A percentile compares a stretch with the other conserved stretches of the same genome.
Conservation (phyloP, 1,140 invertebrate genomes). For the Sminthurides bifidus region DNA sequence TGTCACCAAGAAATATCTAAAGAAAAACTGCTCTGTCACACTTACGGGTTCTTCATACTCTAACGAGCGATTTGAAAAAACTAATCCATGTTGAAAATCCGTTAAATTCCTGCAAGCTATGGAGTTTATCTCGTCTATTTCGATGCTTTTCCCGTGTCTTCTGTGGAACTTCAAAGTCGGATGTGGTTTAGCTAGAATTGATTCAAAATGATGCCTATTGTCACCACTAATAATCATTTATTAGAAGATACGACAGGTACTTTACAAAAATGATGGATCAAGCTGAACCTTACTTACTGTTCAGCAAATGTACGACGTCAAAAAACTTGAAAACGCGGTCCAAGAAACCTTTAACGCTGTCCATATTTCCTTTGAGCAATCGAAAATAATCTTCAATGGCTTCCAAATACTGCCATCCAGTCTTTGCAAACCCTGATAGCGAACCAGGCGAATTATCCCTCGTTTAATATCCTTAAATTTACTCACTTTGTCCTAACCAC, state of each 20-base stretch:
- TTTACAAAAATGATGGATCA: not conserved
- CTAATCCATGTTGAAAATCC: slow-evolving; percentile 9
- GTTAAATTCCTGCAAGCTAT: not conserved
- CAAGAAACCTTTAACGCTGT: not conserved
- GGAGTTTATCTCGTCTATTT: not conserved
- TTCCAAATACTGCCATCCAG: too few relatives aligned
- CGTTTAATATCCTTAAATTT: too few relatives aligned
- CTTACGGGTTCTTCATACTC: slow-evolving; percentile 8
- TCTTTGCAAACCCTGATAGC: too few relatives aligned
- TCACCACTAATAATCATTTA: not conserved
- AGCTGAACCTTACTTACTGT: not conserved
- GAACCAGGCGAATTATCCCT: too few relatives aligned
- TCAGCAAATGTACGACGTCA: not conserved
- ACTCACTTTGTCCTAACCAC: too few relatives aligned
- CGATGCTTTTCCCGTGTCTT: slow-evolving; percentile 6
- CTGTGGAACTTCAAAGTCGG: slow-evolving; percentile 1
- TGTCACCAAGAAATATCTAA: not conserved
- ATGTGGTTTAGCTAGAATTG: not conserved
- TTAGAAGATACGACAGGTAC: not conserved
- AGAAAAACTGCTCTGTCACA: not conserved
- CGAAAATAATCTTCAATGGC: too few relatives aligned
- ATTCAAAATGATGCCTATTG: too few relatives aligned
- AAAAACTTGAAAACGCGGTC: not conserved
- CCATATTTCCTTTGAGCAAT: too few relatives aligned
- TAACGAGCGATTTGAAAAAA: slow-evolving; percentile 8